Percentiles rank a stretch among this genome's conserved stretches.
Evolutionary conservation across 2,888 invertebrate genomes (phyloP).

Genomic region (Heteromyza rotundicornis): DNA sequence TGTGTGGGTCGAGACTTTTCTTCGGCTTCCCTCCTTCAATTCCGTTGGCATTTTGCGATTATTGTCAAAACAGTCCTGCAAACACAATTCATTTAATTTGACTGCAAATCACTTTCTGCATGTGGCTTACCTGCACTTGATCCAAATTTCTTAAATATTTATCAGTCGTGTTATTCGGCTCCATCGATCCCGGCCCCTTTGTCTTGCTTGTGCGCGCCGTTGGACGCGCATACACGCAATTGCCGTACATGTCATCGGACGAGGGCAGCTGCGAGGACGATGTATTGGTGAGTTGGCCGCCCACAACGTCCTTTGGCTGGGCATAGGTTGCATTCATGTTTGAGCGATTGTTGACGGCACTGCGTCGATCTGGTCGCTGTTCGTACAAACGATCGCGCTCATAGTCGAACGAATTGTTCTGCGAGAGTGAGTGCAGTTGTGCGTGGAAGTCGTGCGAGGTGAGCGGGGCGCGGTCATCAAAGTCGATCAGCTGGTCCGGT

Average conservation of each 20-base stretch:
- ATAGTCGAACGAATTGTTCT: conserved; percentile 43
- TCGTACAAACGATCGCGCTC: conserved; percentile 38
- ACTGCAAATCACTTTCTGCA: not conserved
- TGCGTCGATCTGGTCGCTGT: conserved; percentile 29
- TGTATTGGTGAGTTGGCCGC: conserved; percentile 33
- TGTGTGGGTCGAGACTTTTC: conserved; percentile 24
- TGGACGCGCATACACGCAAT: conserved; percentile 49
- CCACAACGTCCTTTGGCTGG: conserved; percentile 35
- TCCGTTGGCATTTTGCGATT: conserved; percentile 50
- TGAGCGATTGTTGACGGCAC: conserved; percentile 11
- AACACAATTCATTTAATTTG: not conserved
- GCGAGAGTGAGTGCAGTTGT: conserved; percentile 37
- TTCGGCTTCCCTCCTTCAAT: conserved; percentile 43
- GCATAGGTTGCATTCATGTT: conserved; percentile 32
- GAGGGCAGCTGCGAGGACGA: conserved; percentile 31
- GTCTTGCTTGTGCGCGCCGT: conserved; percentile 40
- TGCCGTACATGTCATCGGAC: conserved; percentile 45
- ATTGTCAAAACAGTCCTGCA: conserved; percentile 39
- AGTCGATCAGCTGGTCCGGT: conserved; percentile 54
- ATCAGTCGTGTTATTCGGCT: conserved; percentile 35
- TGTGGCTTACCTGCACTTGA: conserved; percentile 37
- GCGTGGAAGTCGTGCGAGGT: conserved; percentile 44
- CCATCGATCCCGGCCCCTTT: conserved; percentile 16
- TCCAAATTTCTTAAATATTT: conserved; percentile 46
- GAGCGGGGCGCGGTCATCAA: conserved; percentile 54